Percentiles rank a stretch among this genome's conserved stretches.
phyloP scores from a whole-genome alignment of 1,140 invertebrate genomes.

The Scylla paramamosain region DNA sequence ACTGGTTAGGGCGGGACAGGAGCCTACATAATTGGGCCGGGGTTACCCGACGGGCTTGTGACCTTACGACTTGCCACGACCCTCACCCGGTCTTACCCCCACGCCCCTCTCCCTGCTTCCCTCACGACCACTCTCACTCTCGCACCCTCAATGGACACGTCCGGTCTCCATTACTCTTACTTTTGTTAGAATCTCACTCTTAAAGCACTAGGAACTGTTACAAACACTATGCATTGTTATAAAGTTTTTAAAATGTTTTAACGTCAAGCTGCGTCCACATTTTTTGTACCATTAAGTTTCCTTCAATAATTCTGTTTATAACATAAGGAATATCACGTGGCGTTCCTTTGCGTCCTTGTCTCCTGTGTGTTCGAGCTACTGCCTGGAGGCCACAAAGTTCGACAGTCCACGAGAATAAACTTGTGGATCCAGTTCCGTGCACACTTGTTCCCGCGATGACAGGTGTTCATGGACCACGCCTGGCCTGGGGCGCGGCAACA shows the following conservation, averaged over 20 bases:
- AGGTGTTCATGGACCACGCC: too few species aligned
- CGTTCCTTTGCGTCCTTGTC: background rate
- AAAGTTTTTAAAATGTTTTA: background rate
- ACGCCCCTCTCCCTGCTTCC: background rate
- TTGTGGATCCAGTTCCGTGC: background rate
- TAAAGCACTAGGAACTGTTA: background rate
- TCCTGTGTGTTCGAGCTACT: too few species aligned
- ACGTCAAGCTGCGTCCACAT: background rate
- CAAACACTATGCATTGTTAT: too few species aligned
- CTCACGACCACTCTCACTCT: slow-evolving; percentile 11
- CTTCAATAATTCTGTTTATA: background rate
- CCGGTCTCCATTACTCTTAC: background rate
- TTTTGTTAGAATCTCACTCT: background rate
- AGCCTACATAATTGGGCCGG: background rate
- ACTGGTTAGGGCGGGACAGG: background rate
- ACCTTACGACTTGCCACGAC: background rate
- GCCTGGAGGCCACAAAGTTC: background rate
- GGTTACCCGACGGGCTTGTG: background rate
- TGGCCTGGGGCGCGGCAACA: background rate
- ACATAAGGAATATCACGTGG: background rate
- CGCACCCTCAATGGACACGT: background rate
- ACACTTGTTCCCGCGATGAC: background rate
- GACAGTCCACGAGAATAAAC: background rate
- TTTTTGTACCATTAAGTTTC: background rate
- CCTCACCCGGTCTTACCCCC: background rate